Base-by-base conservation (phyloP, 2,888 invertebrate species). In the Synanthedon vespiformis region DNA sequence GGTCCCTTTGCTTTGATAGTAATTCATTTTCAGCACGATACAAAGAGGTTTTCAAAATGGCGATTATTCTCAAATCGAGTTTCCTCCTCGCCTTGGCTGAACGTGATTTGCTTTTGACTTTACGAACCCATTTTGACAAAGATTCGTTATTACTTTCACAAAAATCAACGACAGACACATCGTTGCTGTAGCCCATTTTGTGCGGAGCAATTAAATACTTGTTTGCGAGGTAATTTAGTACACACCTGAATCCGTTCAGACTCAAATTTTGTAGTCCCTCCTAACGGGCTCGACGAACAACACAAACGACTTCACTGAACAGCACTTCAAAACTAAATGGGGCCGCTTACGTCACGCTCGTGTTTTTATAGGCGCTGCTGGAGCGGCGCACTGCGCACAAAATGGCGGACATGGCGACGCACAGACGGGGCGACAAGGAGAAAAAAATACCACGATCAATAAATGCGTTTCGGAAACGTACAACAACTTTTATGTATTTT, bases 21-120 rank as follows among this genome's bases (percentile, higher is more conserved):
- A 92, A 82, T 66, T 91, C 90, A 59, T 73, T 77, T 68, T 92
- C 90, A 3, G 92, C 92, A 58, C 88, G 89, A 57, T 69, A 70
- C 53, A 92, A 73, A 48, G 92, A 89, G 67, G 85, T 82, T 60
- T 89, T 87, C 68, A 92, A 84, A 65, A 92, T 89, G 61, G 92
- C 92, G 74, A 92, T 90, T 62, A 91, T 80, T 61, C 91, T 88
- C 58, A 91, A 77, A 73, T 92, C 89, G 64, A 89, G 89, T 62
- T 88, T 89, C 67, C 85, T 88, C 77, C 84, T 89, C 66, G 86
- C 84, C 74, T 89, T 88, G 63, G 88, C 88, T 64, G 75, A 84
- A 58, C 77, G 67, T 68, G 90, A 90, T 84, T 92, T 92, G 72
- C 75, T 81, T 78, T 89, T 89, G 63, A 92, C 89, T 84, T 88